Evolutionary conservation across 2,888 invertebrate genomes (phyloP), one percentile per base, ranked within the genome.

Genomic region (Myopa testacea): DNA sequence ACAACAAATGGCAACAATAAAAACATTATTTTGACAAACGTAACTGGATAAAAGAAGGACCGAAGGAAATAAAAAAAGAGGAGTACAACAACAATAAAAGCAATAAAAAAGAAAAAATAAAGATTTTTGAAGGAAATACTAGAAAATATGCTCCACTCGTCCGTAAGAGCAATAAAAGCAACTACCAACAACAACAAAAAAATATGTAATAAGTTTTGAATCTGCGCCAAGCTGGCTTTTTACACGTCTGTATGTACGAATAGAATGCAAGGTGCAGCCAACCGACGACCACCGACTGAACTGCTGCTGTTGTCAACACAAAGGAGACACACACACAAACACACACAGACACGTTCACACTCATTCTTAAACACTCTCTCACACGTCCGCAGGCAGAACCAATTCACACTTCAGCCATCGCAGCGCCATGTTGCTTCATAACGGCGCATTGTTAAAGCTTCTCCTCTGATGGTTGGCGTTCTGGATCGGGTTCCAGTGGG

Each of bases 351-450:
- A 63, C 62, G 26, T 12, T 26, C 62, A 63, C 34, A 63, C 62
- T 26, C n/a, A 14, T 26, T 8, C 62, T 26, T 26, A 34, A 19
- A 63, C 58, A 63, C 62, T 12, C n/a, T 5, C n/a, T 4, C 34
- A 63, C 62, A 65, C 65, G 34, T 10, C 26, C 55, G 5, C 55
- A 26, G 65, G 5, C 12, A 65, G 16, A 65, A 65, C 12, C 65
- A 38, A 65, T 65, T 65, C 62, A 62, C 62, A 62, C 65, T 65
- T 38, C 38, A 65, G 38, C 14, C 65, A 38, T 65, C 8, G 62
- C 62, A 4, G 14, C 5, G 65, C 37, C 16, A 16, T 55, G 55
- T 55, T 55, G 55, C n/a, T 55, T n/a, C 16, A 6, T n/a, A n/a
- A 55, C n/a, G 55, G n/a, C n/a, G 55, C 45, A 45, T 45, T 45